Percentiles rank a stretch among this genome's conserved stretches.
These are phyloP conservation scores for Chymomyza procnemis DNA, from an alignment of 2,888 invertebrate species.

Conservation along the genomic window DNA sequence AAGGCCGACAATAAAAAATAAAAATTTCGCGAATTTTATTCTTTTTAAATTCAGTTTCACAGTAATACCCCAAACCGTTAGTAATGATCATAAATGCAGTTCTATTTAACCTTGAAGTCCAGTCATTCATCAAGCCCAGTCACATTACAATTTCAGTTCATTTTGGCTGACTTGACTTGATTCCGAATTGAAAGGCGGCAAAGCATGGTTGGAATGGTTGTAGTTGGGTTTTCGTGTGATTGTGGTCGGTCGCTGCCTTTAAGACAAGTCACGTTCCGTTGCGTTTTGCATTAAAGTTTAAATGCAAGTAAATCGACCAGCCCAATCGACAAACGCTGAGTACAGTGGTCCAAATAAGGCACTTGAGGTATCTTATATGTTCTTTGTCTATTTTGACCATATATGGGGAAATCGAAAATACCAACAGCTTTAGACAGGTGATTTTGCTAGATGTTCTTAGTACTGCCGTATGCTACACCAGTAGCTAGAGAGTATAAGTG, in stretches of 20 bases:
- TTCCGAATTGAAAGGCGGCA: conserved; percentile 24
- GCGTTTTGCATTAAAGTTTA: conserved; percentile 3
- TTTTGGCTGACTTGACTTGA: conserved; percentile 38
- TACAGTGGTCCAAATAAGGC: background rate
- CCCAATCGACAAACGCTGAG: background rate
- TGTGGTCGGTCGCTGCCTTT: conserved; percentile 45
- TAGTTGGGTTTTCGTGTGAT: conserved; percentile 31
- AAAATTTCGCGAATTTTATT: conserved; percentile 10
- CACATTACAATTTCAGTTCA: conserved; percentile 18
- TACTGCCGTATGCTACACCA: too few relatives aligned
- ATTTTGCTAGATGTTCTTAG: too few relatives aligned
- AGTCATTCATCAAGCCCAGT: conserved; percentile 8
- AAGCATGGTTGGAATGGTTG: background rate
- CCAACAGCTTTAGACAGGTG: too few relatives aligned
- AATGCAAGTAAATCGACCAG: background rate
- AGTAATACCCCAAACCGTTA: background rate
- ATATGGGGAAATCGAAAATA: too few relatives aligned
- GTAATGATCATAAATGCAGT: background rate
- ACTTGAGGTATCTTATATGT: background rate
- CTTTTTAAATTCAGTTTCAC: background rate
- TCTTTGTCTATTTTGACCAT: too few relatives aligned
- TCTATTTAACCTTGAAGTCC: conserved; percentile 6
- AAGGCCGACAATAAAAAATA: conserved; percentile 30
- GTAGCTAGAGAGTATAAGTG: too few relatives aligned
- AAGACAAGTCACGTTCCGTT: conserved; percentile 55